Evolutionary conservation across 53 echinoderm and acorn worm species (phyloP), one percentile per base, ranked within the genome.

Genomic region (Paelopatides confundens): DNA sequence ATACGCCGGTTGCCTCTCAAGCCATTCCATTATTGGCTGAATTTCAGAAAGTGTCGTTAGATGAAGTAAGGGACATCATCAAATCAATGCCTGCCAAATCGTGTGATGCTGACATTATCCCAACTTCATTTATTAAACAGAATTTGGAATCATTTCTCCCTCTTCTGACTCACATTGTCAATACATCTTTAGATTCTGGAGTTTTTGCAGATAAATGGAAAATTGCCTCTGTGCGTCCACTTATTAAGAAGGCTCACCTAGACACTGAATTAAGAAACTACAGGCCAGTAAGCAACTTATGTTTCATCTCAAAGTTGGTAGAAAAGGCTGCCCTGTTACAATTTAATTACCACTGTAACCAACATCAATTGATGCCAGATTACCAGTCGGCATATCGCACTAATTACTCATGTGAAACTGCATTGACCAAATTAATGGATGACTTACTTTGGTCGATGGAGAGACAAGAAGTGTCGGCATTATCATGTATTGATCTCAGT

Each of bases 371-470:
- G 23, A 23, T 43, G 35, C 77, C 77, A 6, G 21, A 5, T 30
- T 76, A 76, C 46, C 77, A 76, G 47, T 76, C 47, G 3, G 31
- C 47, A 4, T 76, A 76, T 6, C 77, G 17, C n/a, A 76, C 35
- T 3, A 38, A 38, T 28, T 38, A 26, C 24, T 38, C 39, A 6
- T 76, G 47, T 46, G 8, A 76, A 76, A 43, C 26, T 3, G 77
- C 77, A 8, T 5, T 76, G 1, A n/a, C 40, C 17, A 40, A 43
- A 43, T 43, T 76, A 0, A 43, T 29, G 21, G 1, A 76, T 76
- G 47, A 76, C 47, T 2, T 76, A 3, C 8, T 76, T 5, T 68
- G 69, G 31, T 38, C 35, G 39, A 43, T 76, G 47, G 77, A 76
- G 14, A 30, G 17, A 38, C 36, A 76, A 46, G 18, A 24, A 66